phyloP scores from a whole-genome alignment of 2,888 invertebrate genomes.

The Tanypteryx hageni region DNA sequence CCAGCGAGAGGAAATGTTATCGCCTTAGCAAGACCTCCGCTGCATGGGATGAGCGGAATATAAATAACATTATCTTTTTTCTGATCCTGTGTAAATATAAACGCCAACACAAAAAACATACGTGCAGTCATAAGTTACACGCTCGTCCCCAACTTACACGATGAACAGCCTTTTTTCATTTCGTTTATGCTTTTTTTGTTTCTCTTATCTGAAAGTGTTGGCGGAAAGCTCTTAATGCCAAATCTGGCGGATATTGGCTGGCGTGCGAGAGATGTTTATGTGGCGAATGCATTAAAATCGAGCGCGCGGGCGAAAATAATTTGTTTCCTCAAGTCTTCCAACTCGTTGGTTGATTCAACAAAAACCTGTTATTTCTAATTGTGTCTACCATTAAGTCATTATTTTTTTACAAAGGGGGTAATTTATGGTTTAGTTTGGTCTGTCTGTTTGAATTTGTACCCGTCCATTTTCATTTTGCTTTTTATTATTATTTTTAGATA shows the following conservation, averaged over 20 bases:
- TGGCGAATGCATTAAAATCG: neutral
- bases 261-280: neutral
- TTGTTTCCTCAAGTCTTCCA: neutral
- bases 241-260: neutral
- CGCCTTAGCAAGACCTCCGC: neutral
- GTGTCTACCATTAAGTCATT: too few relatives aligned
- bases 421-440: too few relatives aligned
- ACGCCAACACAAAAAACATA: too few relatives aligned
- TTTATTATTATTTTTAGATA: too few relatives aligned
- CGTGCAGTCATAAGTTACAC: neutral
- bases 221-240: too few relatives aligned
- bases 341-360: too few relatives aligned
- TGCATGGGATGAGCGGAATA: neutral
- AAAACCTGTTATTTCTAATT: too few relatives aligned
- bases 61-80: neutral
- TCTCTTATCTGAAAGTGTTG: neutral
- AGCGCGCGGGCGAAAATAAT: neutral
- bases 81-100: neutral
- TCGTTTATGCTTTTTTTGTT: neutral
- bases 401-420: too few relatives aligned
- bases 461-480: too few relatives aligned
- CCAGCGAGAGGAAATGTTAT: neutral
- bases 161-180: neutral
- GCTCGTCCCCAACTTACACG: neutral
- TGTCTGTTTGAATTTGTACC: too few relatives aligned